These are phyloP conservation scores for Drosophila rufa DNA, from an alignment of 1,140 invertebrate genomes.

Conservation along the genomic window DNA sequence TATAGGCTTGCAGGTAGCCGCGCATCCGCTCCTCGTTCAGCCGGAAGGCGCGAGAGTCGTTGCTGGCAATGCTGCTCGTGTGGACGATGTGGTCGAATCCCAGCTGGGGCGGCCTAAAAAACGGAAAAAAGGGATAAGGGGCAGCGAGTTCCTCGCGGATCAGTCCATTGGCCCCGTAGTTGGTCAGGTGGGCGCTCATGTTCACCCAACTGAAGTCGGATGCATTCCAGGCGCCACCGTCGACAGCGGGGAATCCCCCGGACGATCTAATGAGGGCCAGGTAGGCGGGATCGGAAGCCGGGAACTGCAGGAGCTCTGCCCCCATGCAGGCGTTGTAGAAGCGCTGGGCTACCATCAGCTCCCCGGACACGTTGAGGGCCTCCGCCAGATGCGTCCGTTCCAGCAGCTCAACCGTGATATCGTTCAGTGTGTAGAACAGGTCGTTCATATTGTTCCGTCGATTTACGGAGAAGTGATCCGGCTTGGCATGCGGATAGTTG, in stretches of 20 bases:
- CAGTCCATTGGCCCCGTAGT: slow-evolving; percentile 56
- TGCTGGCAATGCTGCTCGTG: slow-evolving; percentile 57
- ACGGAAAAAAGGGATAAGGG: slow-evolving; percentile 64
- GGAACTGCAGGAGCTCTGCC: slow-evolving; percentile 60
- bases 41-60: slow-evolving; percentile 52
- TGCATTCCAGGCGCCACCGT: slow-evolving; percentile 57
- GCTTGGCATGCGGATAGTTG: slow-evolving; percentile 85
- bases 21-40: slow-evolving; percentile 67
- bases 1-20: slow-evolving; percentile 50
- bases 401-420: slow-evolving; percentile 56
- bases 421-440: slow-evolving; percentile 51
- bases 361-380: slow-evolving; percentile 52
- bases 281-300: slow-evolving; percentile 64
- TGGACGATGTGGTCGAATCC: slow-evolving; percentile 72
- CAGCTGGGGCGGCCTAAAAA: slow-evolving; percentile 63
- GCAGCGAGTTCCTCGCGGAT: slow-evolving; percentile 51
- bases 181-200: slow-evolving; percentile 75
- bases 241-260: slow-evolving; percentile 76
- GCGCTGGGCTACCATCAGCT: slow-evolving; percentile 60
- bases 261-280: slow-evolving; percentile 64
- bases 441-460: slow-evolving; percentile 65
- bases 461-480: slow-evolving; percentile 32
- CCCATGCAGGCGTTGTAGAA: slow-evolving; percentile 67
- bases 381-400: slow-evolving; percentile 21
- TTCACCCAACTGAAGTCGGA: slow-evolving; percentile 76